Base-by-base conservation (phyloP, 2,888 invertebrate species). In the Tipula unca region DNA sequence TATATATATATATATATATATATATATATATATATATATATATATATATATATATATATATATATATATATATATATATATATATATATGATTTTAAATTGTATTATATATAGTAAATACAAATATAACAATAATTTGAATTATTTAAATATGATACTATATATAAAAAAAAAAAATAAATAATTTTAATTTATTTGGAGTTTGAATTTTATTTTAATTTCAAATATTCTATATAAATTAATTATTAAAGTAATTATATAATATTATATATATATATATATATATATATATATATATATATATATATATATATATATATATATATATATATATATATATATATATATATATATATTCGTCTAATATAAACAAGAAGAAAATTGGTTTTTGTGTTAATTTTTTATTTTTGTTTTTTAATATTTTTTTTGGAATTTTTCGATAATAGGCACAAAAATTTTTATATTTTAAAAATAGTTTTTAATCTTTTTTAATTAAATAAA, bases 371-470 rank as follows among this genome's bases (percentile, higher is more conserved):
- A 20, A 69, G 69, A 69, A 69, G 25, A 14, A 48, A n/a, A 25
- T 69, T 48, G n/a, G n/a, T 69, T 69, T 69, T 69, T 69, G 69
- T 69, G 69, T 69, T 69, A 69, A 69, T 25, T 69, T 69, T 69
- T 69, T 69, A n/a, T 25, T 69, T 69, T 32, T 32, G 5, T 32
- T 32, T 32, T 32, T 32, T 32, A 32, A 32, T 32, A 32, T 32
- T 32, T 32, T n/a, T n/a, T 69, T 69, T 69, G 69, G 69, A 69
- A 69, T 69, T 69, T 69, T 69, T 69, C 69, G 69, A 69, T 69
- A 69, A 69, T 69, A 69, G 69, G 69, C 69, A 69, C 69, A 69
- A 69, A 69, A 69, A 69, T 69, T 69, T 69, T 69, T 69, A 69
- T 69, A 69, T 69, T 69, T 69, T 69, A 69, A 69, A 69, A 69